phyloP scores from a whole-genome alignment of 2,113 vertebrate species.

The Anhinga rufa region DNA sequence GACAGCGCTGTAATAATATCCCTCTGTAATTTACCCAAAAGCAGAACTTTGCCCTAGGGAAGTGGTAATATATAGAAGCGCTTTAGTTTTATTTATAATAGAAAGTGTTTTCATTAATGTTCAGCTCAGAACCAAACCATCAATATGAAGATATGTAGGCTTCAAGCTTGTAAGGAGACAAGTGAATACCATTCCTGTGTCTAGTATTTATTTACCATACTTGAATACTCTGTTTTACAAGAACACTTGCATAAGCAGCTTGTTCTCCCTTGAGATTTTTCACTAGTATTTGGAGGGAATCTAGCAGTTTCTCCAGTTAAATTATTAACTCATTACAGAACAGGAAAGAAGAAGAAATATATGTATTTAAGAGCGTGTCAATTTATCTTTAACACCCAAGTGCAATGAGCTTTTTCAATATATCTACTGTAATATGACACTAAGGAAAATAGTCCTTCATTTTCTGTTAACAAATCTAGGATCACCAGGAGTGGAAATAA shows the following conservation, averaged over 20 bases:
- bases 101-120: neutral
- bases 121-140: neutral
- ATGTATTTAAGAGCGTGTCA: constrained; percentile 44
- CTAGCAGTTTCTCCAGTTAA: constrained; percentile 57
- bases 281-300: constrained; percentile 1
- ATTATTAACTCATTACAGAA: constrained; percentile 57
- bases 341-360: neutral
- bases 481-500: neutral
- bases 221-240: constrained; percentile 41
- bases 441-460: constrained; percentile 31
- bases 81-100: neutral
- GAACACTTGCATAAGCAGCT: constrained; percentile 37
- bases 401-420: constrained; percentile 1
- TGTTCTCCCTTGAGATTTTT: constrained; percentile 59
- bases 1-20: neutral
- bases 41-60: neutral
- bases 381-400: constrained; percentile 51
- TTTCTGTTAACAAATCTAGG: constrained; percentile 23
- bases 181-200: neutral
- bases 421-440: neutral
- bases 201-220: neutral
- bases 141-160: neutral
- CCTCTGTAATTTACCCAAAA: neutral
- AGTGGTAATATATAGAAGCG: neutral
- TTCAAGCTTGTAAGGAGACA: constrained; percentile 3